phyloP scores from a whole-genome alignment of 2,888 invertebrate species.

The Platycheirus rosarum region DNA sequence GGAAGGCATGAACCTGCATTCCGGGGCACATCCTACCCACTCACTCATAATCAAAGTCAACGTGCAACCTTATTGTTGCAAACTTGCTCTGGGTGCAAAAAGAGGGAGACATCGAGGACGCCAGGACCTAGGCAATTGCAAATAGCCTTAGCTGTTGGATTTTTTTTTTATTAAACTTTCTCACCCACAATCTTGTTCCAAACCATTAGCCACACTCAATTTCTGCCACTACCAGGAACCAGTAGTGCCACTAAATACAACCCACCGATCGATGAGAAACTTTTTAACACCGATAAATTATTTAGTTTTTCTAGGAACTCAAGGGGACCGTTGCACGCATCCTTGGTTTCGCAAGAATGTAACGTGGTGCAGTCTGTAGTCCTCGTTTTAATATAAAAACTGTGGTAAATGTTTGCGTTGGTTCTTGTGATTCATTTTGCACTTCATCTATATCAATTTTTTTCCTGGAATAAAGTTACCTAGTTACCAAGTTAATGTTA shows the following conservation, averaged over 20 bases:
- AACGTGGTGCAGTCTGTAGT: no score
- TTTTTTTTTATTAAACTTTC: constrained; percentile 56
- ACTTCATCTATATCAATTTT: constrained; percentile 43
- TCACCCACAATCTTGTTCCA: constrained; percentile 48
- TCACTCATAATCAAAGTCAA: not conserved
- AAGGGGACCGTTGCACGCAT: not conserved
- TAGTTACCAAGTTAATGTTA: no score
- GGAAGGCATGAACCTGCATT: not conserved
- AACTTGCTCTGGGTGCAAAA: not conserved
- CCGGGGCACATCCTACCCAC: constrained; percentile 9
- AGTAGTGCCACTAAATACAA: constrained; percentile 1
- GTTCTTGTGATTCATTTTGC: constrained; percentile 13
- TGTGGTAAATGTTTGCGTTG: not conserved
- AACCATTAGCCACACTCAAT: constrained; percentile 56
- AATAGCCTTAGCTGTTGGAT: constrained; percentile 32
- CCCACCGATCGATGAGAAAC: constrained; percentile 34
- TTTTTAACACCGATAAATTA: constrained; percentile 56
- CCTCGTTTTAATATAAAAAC: no score
- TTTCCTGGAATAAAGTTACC: no score
- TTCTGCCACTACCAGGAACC: constrained; percentile 39
- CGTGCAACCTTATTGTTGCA: not conserved
- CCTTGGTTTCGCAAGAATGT: not conserved
- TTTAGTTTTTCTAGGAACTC: no score
- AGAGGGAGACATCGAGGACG: not conserved
- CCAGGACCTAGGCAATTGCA: constrained; percentile 13